A percentile compares a stretch with the other conserved stretches of the same genome.
phyloP scores from a whole-genome alignment of 2,888 invertebrate genomes.

The Gortyna flavago region DNA sequence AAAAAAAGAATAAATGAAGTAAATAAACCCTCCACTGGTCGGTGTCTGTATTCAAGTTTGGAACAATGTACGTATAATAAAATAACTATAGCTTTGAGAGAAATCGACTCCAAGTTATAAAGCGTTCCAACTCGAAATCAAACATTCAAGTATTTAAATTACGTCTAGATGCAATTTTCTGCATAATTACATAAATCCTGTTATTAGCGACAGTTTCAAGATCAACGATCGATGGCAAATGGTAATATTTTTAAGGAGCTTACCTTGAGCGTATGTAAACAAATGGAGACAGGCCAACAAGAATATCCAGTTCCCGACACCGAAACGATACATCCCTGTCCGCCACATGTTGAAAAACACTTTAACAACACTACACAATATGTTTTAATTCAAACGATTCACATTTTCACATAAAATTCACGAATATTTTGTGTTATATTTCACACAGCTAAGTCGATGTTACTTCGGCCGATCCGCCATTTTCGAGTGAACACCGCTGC shows the following conservation, averaged over 20 bases:
- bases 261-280: constrained; percentile 90
- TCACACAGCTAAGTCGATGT: constrained; percentile 71
- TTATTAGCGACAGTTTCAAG: constrained; percentile 57
- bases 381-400: constrained; percentile 88
- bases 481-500: constrained; percentile 80
- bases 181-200: constrained; percentile 54
- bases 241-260: constrained; percentile 85
- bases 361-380: constrained; percentile 81
- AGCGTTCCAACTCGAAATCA: constrained; percentile 40
- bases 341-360: constrained; percentile 86
- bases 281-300: constrained; percentile 85
- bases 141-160: constrained; percentile 45
- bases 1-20: constrained; percentile 32
- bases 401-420: constrained; percentile 88
- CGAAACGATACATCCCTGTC: constrained; percentile 87
- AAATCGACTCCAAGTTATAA: constrained; percentile 51
- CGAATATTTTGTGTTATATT: constrained; percentile 74
- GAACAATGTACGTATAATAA: constrained; percentile 37
- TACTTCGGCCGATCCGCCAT: constrained; percentile 82
- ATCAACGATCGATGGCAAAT: constrained; percentile 82
- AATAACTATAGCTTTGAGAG: constrained; percentile 48
- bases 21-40: constrained; percentile 44
- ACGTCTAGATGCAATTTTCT: constrained; percentile 52
- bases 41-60: constrained; percentile 28
- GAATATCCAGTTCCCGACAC: constrained; percentile 88